Evolutionary conservation across 1,140 invertebrate species (phyloP), one percentile per base, ranked within the genome.

Genomic region (Oreohelix idahoensis): DNA sequence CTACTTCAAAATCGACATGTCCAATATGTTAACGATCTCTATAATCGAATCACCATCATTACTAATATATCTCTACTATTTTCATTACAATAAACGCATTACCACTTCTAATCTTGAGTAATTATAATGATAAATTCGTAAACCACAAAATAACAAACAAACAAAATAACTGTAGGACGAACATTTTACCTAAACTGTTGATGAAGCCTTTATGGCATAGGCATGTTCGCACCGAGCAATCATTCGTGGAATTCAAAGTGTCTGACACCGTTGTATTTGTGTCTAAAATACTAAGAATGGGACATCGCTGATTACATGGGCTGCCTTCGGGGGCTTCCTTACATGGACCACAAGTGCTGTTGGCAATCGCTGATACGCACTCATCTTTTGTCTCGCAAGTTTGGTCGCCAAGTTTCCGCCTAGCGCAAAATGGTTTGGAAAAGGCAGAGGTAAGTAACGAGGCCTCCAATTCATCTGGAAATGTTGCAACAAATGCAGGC

Each of bases 261-360:
- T 20, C 51, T 4, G 51, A 26, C 10, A 15, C 51, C 4, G 51
- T 4, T 20, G 23, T 2, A 58, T 17, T 17, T 17, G 23, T 4
- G 20, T 58, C 17, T 23, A 4, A 26, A 2, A 11, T 20, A 58
- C 26, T 26, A 58, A 29, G 13, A 17, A 29, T 15, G 29, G 4
- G 2, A 73, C 71, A 73, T 17, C 29, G 36, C n/a, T 45, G 71
- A 26, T 23, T 1, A 73, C 71, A 73, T 0, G 36, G 36, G n/a
- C 71, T 73, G 36, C 20, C 20, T 20, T 26, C n/a, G 1, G 71
- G 38, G 1, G 36, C 20, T 11, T 73, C 71, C 1, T 1, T 42
- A 23, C 71, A 73, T 2, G 20, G 11, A 10, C 71, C 71, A 42
- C 71, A 73, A n/a, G 36, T 73, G 38, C 71, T 73, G 71, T 73